Base-by-base conservation (phyloP, 2,888 invertebrate species). In the Spodoptera exigua region DNA sequence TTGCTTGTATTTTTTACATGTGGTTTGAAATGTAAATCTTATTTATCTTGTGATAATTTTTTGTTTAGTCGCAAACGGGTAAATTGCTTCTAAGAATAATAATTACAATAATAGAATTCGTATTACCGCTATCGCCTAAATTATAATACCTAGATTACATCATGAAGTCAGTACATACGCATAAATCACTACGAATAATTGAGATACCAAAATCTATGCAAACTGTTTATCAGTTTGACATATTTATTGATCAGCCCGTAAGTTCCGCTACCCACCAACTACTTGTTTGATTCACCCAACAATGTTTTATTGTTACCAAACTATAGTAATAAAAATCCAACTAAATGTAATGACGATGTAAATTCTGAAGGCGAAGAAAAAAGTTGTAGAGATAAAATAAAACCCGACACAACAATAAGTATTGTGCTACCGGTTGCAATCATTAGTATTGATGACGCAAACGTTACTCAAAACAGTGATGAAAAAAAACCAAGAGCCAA, bases 371-470 rank as follows among this genome's bases (percentile, higher is more conserved):
- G 57, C 73, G 17, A 52, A 70, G 82, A 85, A 88, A 90, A 88
- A 83, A 80, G 65, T 79, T 54, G 62, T 70, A 62, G 69, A 69
- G 85, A 85, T 85, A 84, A 84, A 85, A 82, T 81, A 81, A 80
- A 83, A 76, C 60, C 65, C 39, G 13, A 51, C 81, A 87, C 86
- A 90, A 93, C 93, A 93, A 93, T 93, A 82, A 87, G 86, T 86
- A 92, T 93, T 92, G 92, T 93, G 87, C 85, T 85, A 85, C 86
- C 84, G 82, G 88, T 90, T 88, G 89, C 90, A 92, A 92, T 93
- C 93, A 93, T 94, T 94, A 94, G 90, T 90, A 89, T 88, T 89
- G 92, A 94, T 94, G 94, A 94, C 93, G 93, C 87, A 90, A 92
- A 93, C 90, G 87, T 88, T 86, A 91, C 89, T 72, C 86, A 86